phyloP scores from a whole-genome alignment of 2,888 invertebrate species.

The Drosophila ustulata region DNA sequence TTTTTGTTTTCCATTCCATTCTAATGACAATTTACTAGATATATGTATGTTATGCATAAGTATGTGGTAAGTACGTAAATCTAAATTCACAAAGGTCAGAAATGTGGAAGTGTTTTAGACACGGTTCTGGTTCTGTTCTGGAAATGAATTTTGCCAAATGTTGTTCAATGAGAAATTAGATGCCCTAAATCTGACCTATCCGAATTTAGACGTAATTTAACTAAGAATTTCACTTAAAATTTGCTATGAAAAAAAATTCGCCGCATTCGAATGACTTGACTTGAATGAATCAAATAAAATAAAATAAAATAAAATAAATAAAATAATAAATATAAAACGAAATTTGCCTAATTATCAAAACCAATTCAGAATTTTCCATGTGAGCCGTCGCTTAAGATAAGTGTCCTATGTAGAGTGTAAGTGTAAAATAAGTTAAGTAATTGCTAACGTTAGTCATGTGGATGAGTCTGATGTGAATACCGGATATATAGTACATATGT shows the following conservation, averaged over 20 bases:
- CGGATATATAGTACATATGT: conserved; percentile 2
- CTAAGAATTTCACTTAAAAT: conserved; percentile 45
- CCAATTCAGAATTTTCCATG: conserved; percentile 9
- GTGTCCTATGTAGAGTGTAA: conserved; percentile 32
- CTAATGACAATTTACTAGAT: conserved; percentile 66
- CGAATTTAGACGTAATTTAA: conserved; percentile 52
- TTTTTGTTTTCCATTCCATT: conserved; percentile 44
- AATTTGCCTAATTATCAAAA: conserved; percentile 2
- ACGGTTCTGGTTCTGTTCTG: conserved; percentile 2
- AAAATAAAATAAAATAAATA: neutral
- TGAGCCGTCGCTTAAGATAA: conserved; percentile 31
- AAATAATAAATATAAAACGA: too few species aligned
- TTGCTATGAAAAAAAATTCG: conserved; percentile 23
- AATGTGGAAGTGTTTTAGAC: conserved; percentile 17
- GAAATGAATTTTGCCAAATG: conserved; percentile 6
- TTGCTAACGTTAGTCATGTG: conserved; percentile 63
- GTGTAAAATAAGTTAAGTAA: conserved; percentile 51
- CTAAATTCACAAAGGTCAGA: conserved; percentile 56
- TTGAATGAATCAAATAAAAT: neutral
- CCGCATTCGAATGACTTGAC: conserved; percentile 31
- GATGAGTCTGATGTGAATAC: conserved; percentile 17
- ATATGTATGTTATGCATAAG: conserved; percentile 7
- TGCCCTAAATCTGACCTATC: conserved; percentile 42
- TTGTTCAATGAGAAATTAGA: neutral
- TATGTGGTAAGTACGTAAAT: conserved; percentile 45